Conservation (phyloP, 2,113 vertebrate genomes). For the Mormoops blainvillei region DNA sequence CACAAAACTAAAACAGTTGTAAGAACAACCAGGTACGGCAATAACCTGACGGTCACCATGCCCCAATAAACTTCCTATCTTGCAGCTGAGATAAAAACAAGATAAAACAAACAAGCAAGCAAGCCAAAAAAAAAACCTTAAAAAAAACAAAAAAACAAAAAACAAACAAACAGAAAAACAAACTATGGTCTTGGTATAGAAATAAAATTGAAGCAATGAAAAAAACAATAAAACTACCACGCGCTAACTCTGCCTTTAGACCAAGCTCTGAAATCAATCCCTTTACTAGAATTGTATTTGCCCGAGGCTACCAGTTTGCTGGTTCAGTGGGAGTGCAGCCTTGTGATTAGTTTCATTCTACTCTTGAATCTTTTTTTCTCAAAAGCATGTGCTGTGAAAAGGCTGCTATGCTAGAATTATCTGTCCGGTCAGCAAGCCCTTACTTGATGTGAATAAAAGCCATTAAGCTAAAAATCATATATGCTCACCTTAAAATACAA, state of each 20-base stretch:
- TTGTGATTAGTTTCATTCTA: neutral
- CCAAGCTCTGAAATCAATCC: neutral
- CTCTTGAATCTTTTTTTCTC: neutral
- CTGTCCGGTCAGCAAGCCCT: neutral
- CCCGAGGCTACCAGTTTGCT: neutral
- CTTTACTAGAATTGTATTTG: neutral
- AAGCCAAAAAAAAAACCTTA: too few species aligned
- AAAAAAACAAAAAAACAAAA: neutral
- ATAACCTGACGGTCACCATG: neutral
- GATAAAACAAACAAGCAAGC: neutral
- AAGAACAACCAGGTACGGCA: neutral
- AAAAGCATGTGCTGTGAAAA: neutral
- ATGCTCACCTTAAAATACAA: neutral
- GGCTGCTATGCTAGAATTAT: neutral
- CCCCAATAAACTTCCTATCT: neutral
- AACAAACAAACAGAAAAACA: neutral
- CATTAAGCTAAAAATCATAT: neutral
- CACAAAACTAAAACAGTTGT: neutral
- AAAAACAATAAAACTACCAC: neutral
- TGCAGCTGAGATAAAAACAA: neutral
- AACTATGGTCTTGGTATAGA: neutral
- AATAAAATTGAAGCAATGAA: neutral
- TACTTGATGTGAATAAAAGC: neutral
- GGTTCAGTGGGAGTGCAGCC: neutral
- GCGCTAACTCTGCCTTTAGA: neutral